Percentiles rank a stretch among this genome's conserved stretches.
Evolutionary conservation across 35 echinoderm and acorn worm species (phyloP).

Genomic region (Ophioderma brevispina): DNA sequence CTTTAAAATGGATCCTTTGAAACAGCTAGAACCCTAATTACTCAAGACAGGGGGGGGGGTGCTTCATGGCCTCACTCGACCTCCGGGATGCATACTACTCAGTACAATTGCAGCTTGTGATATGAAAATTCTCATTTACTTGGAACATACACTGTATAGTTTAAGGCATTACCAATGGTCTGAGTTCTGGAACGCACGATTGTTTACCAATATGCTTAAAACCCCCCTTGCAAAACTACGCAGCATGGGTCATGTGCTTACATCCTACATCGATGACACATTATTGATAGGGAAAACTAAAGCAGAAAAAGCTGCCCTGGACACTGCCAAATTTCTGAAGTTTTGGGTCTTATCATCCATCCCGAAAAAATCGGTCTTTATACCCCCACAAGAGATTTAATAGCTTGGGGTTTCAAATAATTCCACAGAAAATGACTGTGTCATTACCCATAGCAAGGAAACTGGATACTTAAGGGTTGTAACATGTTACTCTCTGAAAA

Average conservation of each 20-base stretch:
- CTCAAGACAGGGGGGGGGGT: too few species aligned
- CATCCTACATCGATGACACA: constrained; percentile 43
- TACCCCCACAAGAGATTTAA: constrained; percentile 33
- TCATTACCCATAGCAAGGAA: background rate
- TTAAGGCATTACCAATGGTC: constrained; percentile 57
- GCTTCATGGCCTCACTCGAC: constrained; percentile 67
- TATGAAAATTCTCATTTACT: constrained; percentile 55
- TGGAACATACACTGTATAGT: constrained; percentile 55
- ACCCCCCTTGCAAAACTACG: constrained; percentile 14
- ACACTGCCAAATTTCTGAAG: constrained; percentile 25
- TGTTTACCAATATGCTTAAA: constrained; percentile 78
- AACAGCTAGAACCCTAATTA: constrained; percentile 35
- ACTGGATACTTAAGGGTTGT: background rate
- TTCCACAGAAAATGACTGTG: constrained; percentile 29
- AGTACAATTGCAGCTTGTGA: constrained; percentile 36
- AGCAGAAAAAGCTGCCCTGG: background rate
- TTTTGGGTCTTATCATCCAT: constrained; percentile 69
- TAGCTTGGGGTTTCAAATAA: constrained; percentile 62
- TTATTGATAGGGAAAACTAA: constrained; percentile 4
- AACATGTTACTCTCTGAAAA: background rate
- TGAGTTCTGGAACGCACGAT: constrained; percentile 40
- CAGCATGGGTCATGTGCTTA: background rate
- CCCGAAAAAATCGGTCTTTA: constrained; percentile 59
- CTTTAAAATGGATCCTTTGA: constrained; percentile 87
- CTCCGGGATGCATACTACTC: constrained; percentile 57